A percentile compares a stretch with the other conserved stretches of the same genome.
phyloP scores from a whole-genome alignment of 2,113 vertebrate genomes.

The Alaudala cheleensis region DNA sequence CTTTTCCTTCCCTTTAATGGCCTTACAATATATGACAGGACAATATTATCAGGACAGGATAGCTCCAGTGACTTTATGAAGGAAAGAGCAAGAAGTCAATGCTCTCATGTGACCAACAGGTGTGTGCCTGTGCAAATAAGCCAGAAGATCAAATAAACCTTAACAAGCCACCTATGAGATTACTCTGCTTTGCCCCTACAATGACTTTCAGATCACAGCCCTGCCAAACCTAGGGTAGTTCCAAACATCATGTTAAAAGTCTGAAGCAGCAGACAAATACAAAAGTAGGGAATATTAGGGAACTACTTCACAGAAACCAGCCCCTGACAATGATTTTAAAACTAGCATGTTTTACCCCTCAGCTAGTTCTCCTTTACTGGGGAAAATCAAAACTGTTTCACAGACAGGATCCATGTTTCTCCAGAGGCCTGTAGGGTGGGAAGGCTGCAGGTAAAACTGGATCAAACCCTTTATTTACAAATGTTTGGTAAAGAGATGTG shows the following conservation, averaged over 20 bases:
- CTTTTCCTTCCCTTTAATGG: not conserved
- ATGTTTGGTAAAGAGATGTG: not conserved
- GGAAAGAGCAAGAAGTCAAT: not conserved
- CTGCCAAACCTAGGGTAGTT: not conserved
- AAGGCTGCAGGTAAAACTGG: not conserved
- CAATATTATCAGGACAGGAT: not conserved
- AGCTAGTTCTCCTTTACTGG: not conserved
- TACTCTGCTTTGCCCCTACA: not conserved
- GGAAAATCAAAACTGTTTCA: not conserved
- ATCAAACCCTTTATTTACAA: not conserved
- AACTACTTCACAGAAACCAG: not conserved
- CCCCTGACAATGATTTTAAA: not conserved
- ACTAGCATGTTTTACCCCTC: not conserved
- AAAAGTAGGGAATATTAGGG: not conserved
- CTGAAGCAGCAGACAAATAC: not conserved
- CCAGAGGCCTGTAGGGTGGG: not conserved
- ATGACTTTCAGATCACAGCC: not conserved
- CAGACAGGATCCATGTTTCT: not conserved
- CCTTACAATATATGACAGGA: not conserved
- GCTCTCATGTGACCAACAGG: not conserved
- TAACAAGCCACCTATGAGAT: conserved; percentile 41
- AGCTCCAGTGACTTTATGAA: conserved; percentile 29
- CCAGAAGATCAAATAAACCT: conserved; percentile 33
- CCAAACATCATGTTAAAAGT: not conserved
- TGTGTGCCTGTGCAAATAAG: not conserved